phyloP scores from a whole-genome alignment of 2,888 invertebrate species.

The Drosophila eohydei region DNA sequence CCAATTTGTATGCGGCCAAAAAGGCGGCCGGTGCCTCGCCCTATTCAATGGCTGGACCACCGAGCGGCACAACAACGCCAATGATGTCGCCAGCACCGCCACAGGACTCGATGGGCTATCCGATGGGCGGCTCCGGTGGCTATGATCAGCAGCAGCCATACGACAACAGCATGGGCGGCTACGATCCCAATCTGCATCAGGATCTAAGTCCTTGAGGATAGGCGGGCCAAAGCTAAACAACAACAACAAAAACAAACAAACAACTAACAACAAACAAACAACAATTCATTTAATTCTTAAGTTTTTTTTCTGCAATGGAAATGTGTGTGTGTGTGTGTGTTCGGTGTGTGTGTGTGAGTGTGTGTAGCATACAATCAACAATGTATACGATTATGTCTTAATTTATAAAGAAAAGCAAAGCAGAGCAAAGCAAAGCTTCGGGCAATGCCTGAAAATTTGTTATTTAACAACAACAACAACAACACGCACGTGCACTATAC shows the following conservation, averaged over 20 bases:
- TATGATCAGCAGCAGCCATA: conserved; percentile 95
- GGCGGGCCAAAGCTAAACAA: conserved; percentile 56
- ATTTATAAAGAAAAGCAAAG: conserved; percentile 28
- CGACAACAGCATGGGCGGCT: conserved; percentile 95
- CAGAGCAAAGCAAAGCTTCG: background rate
- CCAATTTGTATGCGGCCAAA: conserved; percentile 99
- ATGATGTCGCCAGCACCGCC: conserved; percentile 98
- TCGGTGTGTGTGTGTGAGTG: conserved; percentile 25
- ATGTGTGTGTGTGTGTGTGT: conserved; percentile 17
- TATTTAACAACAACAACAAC: conserved; percentile 14
- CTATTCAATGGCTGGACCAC: conserved; percentile 94
- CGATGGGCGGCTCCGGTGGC: conserved; percentile 95
- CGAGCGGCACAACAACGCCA: conserved; percentile 95
- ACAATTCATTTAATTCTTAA: conserved; percentile 29
- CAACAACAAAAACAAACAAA: conserved; percentile 2
- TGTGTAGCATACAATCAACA: conserved; percentile 61
- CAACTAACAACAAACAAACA: conserved; percentile 13
- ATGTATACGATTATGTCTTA: conserved; percentile 71
- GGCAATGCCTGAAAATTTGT: conserved; percentile 16
- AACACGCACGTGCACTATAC: conserved; percentile 8
- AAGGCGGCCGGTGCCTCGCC: conserved; percentile 97
- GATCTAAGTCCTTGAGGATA: conserved; percentile 89
- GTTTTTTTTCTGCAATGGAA: conserved; percentile 38
- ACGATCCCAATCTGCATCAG: conserved; percentile 95
- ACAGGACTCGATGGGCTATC: conserved; percentile 97